phyloP scores from a whole-genome alignment of 2,797 vertebrate genomes.

The Phalanger gymnotis region DNA sequence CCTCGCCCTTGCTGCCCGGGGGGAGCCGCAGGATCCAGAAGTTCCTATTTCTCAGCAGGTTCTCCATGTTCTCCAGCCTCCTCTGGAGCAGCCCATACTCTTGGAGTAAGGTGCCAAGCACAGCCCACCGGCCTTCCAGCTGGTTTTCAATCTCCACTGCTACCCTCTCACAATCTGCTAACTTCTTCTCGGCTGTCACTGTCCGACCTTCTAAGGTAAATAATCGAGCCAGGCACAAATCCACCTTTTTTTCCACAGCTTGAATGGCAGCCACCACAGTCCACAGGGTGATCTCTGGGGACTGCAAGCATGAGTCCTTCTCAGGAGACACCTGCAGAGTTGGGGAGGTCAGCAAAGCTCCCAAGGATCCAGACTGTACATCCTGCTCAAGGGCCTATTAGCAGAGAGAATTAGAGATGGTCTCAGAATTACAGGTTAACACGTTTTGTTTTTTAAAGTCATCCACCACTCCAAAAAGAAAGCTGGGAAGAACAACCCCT shows the following conservation, averaged over 20 bases:
- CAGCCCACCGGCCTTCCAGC: constrained; percentile 80
- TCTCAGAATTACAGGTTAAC: not conserved
- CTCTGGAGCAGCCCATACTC: constrained; percentile 82
- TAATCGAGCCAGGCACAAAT: constrained; percentile 82
- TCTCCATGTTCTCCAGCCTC: constrained; percentile 73
- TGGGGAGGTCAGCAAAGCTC: not conserved
- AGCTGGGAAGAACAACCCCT: not conserved
- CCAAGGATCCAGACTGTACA: not conserved
- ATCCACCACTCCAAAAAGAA: not conserved
- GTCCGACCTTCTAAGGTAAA: constrained; percentile 80
- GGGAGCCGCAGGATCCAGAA: constrained; percentile 82
- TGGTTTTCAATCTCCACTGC: constrained; percentile 77
- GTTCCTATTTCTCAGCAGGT: constrained; percentile 80
- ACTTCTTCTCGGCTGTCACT: constrained; percentile 59
- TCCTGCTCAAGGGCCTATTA: constrained; percentile 57
- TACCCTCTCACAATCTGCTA: constrained; percentile 79
- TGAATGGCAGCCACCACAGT: constrained; percentile 84
- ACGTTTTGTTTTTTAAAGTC: not conserved
- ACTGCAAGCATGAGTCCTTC: constrained; percentile 67
- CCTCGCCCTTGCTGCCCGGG: constrained; percentile 75
- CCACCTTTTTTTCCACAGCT: constrained; percentile 86
- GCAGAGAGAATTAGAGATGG: not conserved
- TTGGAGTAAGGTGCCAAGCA: constrained; percentile 80
- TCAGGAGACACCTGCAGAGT: not conserved
- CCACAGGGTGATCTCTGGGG: constrained; percentile 84